These are phyloP conservation scores for Trichacis sp. DNA, from an alignment of 2,888 invertebrate genomes.

Conservation along the genomic window DNA sequence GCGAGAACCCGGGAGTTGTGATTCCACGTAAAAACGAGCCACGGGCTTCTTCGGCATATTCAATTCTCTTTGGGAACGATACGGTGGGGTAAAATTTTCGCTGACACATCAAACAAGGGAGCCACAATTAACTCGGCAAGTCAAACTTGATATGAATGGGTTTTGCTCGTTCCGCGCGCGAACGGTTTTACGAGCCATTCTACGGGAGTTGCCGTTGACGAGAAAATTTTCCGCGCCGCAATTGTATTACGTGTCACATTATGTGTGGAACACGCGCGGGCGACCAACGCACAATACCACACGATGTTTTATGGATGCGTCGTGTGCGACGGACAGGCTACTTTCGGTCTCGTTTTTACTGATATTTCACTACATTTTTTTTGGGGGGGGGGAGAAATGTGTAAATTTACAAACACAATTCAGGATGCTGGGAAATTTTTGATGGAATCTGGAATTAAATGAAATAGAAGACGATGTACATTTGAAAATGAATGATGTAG, in stretches of 20 bases:
- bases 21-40: constrained; percentile 30
- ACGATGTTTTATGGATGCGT: constrained; percentile 34
- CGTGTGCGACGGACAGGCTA: background rate
- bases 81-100: constrained; percentile 17
- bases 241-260: constrained; percentile 38
- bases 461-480: too few species aligned
- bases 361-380: too few species aligned
- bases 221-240: constrained; percentile 25
- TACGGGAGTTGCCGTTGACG: constrained; percentile 7
- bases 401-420: too few species aligned
- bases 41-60: constrained; percentile 29
- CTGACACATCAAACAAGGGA: constrained; percentile 19
- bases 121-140: constrained; percentile 3
- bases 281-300: constrained; percentile 17
- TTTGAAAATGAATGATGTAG: too few species aligned
- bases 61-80: constrained; percentile 29
- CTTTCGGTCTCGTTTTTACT: constrained; percentile 24
- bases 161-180: constrained; percentile 18
- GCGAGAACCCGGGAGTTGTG: constrained; percentile 20
- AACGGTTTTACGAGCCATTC: constrained; percentile 18
- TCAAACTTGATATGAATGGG: constrained; percentile 27
- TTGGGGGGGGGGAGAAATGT: too few species aligned
- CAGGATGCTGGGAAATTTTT: too few species aligned
- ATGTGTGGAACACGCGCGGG: constrained; percentile 27
- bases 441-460: too few species aligned